These are phyloP conservation scores for Aplidium turbinatum DNA, from an alignment of 23 tunicate species.

Conservation along the genomic window DNA sequence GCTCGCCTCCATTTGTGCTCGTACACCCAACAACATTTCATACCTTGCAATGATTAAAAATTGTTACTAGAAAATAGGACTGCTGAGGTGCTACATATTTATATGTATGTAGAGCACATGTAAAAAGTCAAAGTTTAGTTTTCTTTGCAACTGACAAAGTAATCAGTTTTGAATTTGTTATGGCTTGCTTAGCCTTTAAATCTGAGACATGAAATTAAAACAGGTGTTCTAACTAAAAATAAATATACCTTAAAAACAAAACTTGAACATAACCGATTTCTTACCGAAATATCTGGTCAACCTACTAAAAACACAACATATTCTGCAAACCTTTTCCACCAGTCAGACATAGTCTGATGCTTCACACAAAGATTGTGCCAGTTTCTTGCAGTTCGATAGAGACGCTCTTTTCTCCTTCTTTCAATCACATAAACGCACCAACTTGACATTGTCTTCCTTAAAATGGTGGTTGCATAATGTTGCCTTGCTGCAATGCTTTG, in stretches of 20 bases:
- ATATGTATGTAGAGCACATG: too few relatives aligned
- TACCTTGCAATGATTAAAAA: constrained; percentile 13
- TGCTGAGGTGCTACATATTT: background rate
- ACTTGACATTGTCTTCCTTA: background rate
- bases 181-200: background rate
- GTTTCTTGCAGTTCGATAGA: constrained; percentile 25
- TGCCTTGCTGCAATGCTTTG: background rate
- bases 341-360: constrained; percentile 3
- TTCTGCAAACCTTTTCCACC: constrained; percentile 54
- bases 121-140: too few relatives aligned
- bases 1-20: constrained; percentile 17
- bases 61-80: background rate
- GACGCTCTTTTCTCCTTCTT: constrained; percentile 22
- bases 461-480: background rate
- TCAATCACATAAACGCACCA: constrained; percentile 39
- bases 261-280: too few relatives aligned
- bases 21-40: constrained; percentile 2
- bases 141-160: background rate
- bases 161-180: background rate
- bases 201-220: background rate
- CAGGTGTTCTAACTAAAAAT: background rate
- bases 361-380: constrained; percentile 33
- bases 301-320: too few relatives aligned
- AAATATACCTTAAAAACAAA: background rate
- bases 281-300: too few relatives aligned